Conservation (phyloP, 2,888 invertebrate species). For the Odontomyia ornata region DNA sequence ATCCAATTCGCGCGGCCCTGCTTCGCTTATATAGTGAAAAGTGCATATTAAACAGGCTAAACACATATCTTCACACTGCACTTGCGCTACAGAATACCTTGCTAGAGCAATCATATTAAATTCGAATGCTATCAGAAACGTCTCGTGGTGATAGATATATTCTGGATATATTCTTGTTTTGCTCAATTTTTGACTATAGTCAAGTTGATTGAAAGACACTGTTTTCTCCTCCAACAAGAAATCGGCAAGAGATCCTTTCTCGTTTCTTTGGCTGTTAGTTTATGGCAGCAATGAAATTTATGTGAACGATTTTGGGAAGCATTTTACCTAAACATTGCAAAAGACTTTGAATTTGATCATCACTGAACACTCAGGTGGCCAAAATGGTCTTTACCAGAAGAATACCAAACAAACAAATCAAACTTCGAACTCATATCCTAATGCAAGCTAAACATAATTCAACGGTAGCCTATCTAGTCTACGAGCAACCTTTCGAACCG, state of each 20-base stretch:
- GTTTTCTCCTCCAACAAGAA: too few species aligned
- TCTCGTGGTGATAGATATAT: too few species aligned
- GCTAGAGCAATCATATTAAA: neutral
- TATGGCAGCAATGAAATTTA: neutral
- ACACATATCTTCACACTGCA: neutral
- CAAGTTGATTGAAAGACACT: too few species aligned
- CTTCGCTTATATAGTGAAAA: slow-evolving; percentile 6
- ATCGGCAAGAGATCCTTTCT: too few species aligned
- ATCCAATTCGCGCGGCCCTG: slow-evolving; percentile 30
- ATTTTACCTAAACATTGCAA: neutral
- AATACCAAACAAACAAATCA: too few species aligned
- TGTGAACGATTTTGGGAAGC: neutral
- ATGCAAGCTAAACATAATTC: too few species aligned
- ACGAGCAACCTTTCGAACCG: too few species aligned
- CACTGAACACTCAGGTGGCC: neutral
- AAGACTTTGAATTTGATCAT: neutral
- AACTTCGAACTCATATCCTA: too few species aligned
- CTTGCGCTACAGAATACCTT: neutral
- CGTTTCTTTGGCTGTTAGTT: neutral
- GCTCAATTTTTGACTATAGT: too few species aligned
- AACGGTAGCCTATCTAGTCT: too few species aligned
- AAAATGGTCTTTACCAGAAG: neutral
- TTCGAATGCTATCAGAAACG: neutral
- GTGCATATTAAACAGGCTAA: neutral
- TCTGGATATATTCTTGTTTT: too few species aligned